phyloP scores from a whole-genome alignment of 2,888 invertebrate genomes.

The Dryococelus australis region DNA sequence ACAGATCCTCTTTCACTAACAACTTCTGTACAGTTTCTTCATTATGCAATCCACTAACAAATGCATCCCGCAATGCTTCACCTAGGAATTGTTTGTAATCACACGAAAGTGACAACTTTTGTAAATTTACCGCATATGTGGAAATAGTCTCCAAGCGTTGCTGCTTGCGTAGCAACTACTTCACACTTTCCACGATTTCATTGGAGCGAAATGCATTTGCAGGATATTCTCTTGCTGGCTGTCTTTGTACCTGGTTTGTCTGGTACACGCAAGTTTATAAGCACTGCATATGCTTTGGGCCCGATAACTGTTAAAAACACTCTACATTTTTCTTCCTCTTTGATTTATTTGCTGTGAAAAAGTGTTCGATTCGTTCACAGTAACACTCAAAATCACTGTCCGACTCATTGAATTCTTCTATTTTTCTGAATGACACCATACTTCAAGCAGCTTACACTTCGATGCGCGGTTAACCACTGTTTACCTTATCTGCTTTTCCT shows the following conservation, averaged over 20 bases:
- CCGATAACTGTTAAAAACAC: neutral
- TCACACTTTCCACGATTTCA: neutral
- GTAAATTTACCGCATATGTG: neutral
- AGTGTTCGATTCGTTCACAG: neutral
- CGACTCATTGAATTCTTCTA: neutral
- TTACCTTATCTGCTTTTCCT: neutral
- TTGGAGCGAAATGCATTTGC: neutral
- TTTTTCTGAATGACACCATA: neutral
- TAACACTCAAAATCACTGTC: neutral
- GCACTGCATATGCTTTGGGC: neutral
- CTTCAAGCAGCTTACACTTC: neutral
- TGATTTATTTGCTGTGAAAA: neutral
- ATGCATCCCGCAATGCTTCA: neutral
- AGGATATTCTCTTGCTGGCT: neutral
- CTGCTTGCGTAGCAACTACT: neutral
- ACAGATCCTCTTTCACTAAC: neutral
- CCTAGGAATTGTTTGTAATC: neutral
- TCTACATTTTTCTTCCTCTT: neutral
- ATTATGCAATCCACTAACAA: neutral
- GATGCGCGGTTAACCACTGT: neutral
- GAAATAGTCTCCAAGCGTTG: neutral
- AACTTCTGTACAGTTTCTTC: neutral
- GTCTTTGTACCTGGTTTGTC: neutral
- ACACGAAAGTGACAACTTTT: neutral
- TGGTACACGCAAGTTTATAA: neutral